These are phyloP conservation scores for Troglohyphantes excavatus DNA, from an alignment of 2,888 invertebrate species.

Conservation along the genomic window DNA sequence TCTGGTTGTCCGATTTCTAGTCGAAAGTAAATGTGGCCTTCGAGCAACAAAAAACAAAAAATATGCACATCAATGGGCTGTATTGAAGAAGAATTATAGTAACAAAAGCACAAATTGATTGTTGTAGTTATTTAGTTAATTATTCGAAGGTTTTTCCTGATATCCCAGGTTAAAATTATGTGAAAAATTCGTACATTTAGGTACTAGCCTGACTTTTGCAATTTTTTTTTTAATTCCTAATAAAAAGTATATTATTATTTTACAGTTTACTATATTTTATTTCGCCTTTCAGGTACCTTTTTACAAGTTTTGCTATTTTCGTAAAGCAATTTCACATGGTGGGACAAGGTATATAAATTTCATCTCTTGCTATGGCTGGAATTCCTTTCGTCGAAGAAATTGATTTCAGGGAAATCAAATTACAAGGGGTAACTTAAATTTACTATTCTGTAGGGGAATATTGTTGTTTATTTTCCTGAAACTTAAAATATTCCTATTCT, in stretches of 20 bases:
- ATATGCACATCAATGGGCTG: background rate
- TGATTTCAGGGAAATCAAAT: constrained; percentile 63
- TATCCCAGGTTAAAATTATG: too few species aligned
- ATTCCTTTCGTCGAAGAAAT: constrained; percentile 75
- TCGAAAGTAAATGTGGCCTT: background rate
- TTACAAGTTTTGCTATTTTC: background rate
- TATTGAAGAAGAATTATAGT: too few species aligned
- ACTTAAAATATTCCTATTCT: too few species aligned
- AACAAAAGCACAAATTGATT: too few species aligned
- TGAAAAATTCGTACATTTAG: too few species aligned
- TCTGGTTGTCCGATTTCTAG: background rate
- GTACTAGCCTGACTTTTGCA: too few species aligned
- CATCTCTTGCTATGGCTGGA: constrained; percentile 29
- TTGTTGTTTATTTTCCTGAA: too few species aligned
- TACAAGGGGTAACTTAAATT: constrained; percentile 41
- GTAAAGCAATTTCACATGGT: background rate
- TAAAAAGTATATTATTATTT: background rate
- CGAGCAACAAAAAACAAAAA: background rate
- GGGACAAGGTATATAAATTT: background rate
- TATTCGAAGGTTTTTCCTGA: too few species aligned
- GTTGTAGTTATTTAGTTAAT: too few species aligned
- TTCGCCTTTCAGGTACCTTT: background rate
- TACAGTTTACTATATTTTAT: background rate
- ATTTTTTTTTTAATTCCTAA: background rate
- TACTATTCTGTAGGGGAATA: background rate